Base-by-base conservation (phyloP, 2,797 vertebrate genomes). In the Gouania willdenowi region DNA sequence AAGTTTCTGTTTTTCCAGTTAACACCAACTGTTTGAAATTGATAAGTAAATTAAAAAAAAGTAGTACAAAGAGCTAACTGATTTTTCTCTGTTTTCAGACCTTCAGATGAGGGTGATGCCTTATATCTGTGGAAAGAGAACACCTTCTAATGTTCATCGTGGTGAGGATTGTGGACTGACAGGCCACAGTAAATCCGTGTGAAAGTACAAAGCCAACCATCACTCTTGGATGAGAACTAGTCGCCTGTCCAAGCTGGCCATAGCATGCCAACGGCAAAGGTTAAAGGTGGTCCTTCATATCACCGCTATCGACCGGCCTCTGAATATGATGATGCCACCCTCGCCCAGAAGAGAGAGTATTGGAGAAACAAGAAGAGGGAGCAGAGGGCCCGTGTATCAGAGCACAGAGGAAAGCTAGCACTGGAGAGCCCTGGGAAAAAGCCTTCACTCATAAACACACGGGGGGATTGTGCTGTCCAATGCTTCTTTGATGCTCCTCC, bases 321-420 rank as follows among this genome's bases (percentile, higher is more conserved):
- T 0, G 70, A 84, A 29, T 87, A 70, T 3, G 88, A 90, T 6
- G 81, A 89, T 6, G 79, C 66, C 66, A 84, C 82, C 1, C 79
- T 89, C 0, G 80, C 83, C 10, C 81, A 81, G 23, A 91, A 88
- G 65, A 83, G 89, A 43, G 85, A 89, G 47, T 91, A 91, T 71
- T 91, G 88, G 88, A 85, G 85, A 41, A 89, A 53, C 34, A 90
- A 90, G 72, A 91, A 91, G 39, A 77, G 88, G 20, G 87, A 90
- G 60, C 89, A 90, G 71, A 81, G 88, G 56, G 89, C 89, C 18
- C 79, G 77, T 8, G 60, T 83, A 38, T 73, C 80, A 0, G 70
- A 70, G 46, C 63, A 37, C 6, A 74, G 65, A 48, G 13, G 27
- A 6, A 69, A 17, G 25, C 24, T 30, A 1, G 24, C 16, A 3